These are phyloP conservation scores for Zonitis immaculata DNA, from an alignment of 2,888 invertebrate genomes.

Conservation along the genomic window DNA sequence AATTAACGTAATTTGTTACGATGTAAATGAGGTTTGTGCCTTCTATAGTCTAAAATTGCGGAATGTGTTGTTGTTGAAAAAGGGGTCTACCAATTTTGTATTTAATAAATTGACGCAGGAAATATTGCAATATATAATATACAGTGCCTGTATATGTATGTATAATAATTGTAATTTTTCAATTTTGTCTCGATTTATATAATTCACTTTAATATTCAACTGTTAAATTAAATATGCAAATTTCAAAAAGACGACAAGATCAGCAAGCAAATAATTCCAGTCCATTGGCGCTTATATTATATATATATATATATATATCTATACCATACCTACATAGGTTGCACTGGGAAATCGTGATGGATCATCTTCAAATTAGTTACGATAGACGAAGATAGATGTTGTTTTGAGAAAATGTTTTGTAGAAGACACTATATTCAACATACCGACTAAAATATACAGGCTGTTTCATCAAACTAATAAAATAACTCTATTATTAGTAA, in stretches of 20 bases:
- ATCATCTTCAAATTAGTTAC: background rate
- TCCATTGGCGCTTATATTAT: too few species aligned
- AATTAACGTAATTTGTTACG: constrained; percentile 41
- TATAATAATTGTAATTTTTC: background rate
- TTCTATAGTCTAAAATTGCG: background rate
- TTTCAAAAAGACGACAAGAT: background rate
- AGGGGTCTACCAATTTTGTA: background rate
- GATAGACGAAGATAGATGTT: background rate
- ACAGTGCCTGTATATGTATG: too few species aligned
- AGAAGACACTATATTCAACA: background rate
- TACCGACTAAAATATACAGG: too few species aligned
- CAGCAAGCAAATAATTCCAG: background rate
- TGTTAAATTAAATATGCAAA: background rate
- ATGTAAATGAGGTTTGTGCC: constrained; percentile 32
- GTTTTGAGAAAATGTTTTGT: background rate
- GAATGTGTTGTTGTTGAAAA: background rate
- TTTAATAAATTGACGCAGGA: background rate
- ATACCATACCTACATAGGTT: too few species aligned
- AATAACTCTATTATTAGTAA: too few species aligned
- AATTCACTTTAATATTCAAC: background rate
- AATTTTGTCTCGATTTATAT: background rate
- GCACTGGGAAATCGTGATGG: background rate
- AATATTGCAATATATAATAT: background rate
- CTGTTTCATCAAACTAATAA: too few species aligned
- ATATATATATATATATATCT: too few species aligned